A percentile compares a stretch with the other conserved stretches of the same genome.
Evolutionary conservation across 2,113 vertebrate genomes (phyloP).

Genomic region (Vulpes ferrilata): DNA sequence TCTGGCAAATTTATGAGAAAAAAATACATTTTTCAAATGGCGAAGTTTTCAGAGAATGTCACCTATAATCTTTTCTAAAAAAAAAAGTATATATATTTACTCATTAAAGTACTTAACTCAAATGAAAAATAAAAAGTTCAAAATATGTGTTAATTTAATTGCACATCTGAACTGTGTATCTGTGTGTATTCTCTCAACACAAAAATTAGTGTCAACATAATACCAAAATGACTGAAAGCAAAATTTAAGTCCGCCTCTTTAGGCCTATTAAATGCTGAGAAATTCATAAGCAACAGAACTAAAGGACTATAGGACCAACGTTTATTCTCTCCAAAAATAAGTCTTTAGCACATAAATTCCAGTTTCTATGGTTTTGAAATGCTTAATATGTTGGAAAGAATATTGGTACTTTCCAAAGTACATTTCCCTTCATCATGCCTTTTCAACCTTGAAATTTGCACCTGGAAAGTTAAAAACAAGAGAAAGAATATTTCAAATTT

Average conservation of each 20-base stretch:
- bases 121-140: background rate
- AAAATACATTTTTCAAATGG: background rate
- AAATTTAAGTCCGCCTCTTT: background rate
- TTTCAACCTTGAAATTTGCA: background rate
- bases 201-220: background rate
- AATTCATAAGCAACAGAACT: background rate
- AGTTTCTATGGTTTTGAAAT: background rate
- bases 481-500: background rate
- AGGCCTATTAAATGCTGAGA: background rate
- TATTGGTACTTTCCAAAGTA: background rate
- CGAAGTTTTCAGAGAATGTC: background rate
- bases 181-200: background rate
- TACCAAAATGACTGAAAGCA: background rate
- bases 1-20: background rate
- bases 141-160: background rate
- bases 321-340: background rate
- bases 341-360: background rate
- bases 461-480: background rate
- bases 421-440: background rate
- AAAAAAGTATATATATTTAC: background rate
- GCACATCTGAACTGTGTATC: background rate
- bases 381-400: background rate
- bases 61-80: background rate
- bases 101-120: background rate
- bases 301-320: accelerated